phyloP scores from a whole-genome alignment of 2,797 vertebrate species.

The Nannoperca australis region DNA sequence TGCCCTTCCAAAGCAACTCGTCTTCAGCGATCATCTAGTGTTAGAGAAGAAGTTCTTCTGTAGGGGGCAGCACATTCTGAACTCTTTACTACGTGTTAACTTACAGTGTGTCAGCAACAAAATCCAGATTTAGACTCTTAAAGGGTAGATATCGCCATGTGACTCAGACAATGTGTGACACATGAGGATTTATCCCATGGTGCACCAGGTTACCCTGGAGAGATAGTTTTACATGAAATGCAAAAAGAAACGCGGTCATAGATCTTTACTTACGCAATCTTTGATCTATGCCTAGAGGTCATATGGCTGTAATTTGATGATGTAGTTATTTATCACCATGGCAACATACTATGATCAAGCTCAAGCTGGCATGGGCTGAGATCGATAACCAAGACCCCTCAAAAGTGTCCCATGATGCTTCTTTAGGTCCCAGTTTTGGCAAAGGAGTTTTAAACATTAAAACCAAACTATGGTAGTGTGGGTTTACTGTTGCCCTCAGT shows the following conservation, averaged over 20 bases:
- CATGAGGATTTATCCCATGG: slow-evolving; percentile 16
- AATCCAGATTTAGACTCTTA: slow-evolving; percentile 17
- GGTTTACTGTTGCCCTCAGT: background rate
- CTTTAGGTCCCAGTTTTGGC: slow-evolving; percentile 23
- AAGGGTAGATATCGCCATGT: background rate
- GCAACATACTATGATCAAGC: slow-evolving; percentile 38
- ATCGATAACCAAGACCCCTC: slow-evolving; percentile 43
- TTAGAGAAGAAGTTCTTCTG: background rate
- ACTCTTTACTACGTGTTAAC: background rate
- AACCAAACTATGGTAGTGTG: slow-evolving; percentile 14
- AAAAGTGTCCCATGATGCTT: slow-evolving; percentile 37
- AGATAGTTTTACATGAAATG: slow-evolving; percentile 15
- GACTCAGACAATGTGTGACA: slow-evolving; percentile 3
- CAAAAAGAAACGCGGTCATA: slow-evolving; percentile 23
- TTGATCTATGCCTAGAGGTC: slow-evolving; percentile 39
- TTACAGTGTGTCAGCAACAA: background rate
- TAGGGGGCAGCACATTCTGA: slow-evolving; percentile 3
- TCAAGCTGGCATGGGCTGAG: slow-evolving; percentile 27
- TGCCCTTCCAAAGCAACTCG: background rate
- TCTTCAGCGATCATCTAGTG: background rate
- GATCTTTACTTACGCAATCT: slow-evolving; percentile 14
- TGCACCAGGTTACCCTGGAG: slow-evolving; percentile 8
- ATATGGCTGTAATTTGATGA: slow-evolving; percentile 51
- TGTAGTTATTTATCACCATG: slow-evolving; percentile 55
- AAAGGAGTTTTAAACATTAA: slow-evolving; percentile 14